Evolutionary conservation across 2,113 vertebrate species (phyloP), one percentile per base, ranked within the genome.

Genomic region (Sorex fumeus): DNA sequence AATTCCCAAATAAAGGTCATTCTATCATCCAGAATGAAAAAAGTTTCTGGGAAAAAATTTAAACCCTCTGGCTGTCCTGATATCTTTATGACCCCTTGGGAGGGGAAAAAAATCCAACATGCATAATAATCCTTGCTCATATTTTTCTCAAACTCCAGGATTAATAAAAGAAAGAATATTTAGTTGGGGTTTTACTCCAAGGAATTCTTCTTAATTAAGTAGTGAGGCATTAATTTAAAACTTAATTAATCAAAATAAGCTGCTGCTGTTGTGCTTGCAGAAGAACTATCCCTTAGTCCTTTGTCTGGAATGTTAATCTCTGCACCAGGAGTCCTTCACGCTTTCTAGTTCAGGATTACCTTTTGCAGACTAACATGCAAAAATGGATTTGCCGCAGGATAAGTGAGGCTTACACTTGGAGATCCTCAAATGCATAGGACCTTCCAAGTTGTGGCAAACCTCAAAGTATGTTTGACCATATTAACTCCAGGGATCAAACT

Each of bases 201-300:
- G 95, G 93, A 34, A 83, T 91, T 5, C 47, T 96, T 93, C 80
- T 92, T 97, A 95, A 96, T 96, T 94, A 96, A 94, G 92, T 84
- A 77, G 80, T 75, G 62, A 87, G 71, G 83, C 79, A 91, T 93
- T 94, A 93, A 94, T 96, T 95, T 95, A 90, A 95, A 95, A 80
- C 92, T 67, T 45, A 96, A 91, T 95, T 90, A 94, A 96, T 95
- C 86, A 72, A 76, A 80, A 88, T 77, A 95, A 94, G 67, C 50
- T 82, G 40, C 88, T 64, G 8, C 66, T 76, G 13, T 75, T 70
- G 8, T 30, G 80, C 23, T 93, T 50, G 40, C 40, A 30, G 69
- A 60, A 74, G 50, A 84, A 67, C 47, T 70, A 21, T 27, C 21
- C 36, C 8, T 32, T 1, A 50, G 12, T 19, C 18, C 25, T 79